Evolutionary conservation across 2,888 invertebrate genomes (phyloP).

Genomic region (Nowickia ferox): DNA sequence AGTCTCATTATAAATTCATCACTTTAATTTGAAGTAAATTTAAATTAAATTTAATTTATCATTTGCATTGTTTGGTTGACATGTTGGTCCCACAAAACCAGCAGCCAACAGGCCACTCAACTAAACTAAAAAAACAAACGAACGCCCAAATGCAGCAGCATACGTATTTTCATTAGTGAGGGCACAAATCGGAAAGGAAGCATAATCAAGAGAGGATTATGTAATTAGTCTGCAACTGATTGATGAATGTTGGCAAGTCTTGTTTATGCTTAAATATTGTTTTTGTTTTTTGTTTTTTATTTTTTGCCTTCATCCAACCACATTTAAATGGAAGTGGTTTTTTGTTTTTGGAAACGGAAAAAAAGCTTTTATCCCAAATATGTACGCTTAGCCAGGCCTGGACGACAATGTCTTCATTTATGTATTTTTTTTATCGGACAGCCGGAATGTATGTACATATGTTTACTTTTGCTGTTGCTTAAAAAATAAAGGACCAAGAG

Average conservation of each 20-base stretch:
- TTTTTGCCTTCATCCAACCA: constrained; percentile 41
- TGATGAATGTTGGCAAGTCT: constrained; percentile 80
- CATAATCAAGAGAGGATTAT: constrained; percentile 83
- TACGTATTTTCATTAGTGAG: constrained; percentile 51
- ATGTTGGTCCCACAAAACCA: constrained; percentile 49
- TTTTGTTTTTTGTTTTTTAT: neutral
- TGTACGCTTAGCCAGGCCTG: constrained; percentile 33
- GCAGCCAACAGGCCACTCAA: constrained; percentile 21
- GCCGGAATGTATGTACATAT: neutral
- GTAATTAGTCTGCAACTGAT: constrained; percentile 83
- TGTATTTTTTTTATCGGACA: constrained; percentile 6
- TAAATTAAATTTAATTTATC: constrained; percentile 65
- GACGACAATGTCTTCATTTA: constrained; percentile 25
- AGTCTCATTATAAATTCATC: constrained; percentile 56
- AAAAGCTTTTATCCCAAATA: constrained; percentile 65
- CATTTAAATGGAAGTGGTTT: constrained; percentile 55
- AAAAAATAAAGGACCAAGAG: constrained; percentile 45
- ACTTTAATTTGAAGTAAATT: constrained; percentile 57
- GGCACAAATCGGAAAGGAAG: constrained; percentile 75
- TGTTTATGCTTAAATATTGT: constrained; percentile 42
- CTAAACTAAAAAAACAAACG: neutral
- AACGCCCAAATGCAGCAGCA: constrained; percentile 12
- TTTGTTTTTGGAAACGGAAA: neutral
- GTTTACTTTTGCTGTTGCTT: constrained; percentile 9
- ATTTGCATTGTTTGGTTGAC: constrained; percentile 63